Base-by-base conservation (phyloP, 2,797 vertebrate species). In the Synanceia verrucosa region DNA sequence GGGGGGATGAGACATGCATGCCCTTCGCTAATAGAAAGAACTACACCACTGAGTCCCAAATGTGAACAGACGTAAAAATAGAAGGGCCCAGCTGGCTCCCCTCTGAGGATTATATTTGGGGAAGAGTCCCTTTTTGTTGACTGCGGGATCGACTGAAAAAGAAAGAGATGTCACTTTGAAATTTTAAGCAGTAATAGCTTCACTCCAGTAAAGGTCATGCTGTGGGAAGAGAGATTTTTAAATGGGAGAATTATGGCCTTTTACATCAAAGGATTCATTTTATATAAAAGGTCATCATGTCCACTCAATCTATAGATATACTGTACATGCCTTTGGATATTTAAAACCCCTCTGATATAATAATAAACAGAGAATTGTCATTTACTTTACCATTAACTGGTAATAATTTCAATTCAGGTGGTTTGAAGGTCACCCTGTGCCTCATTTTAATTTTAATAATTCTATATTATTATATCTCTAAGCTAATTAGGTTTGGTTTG, bases 51-150 rank as follows among this genome's bases (percentile, higher is more conserved):
- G 33, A 75, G 14, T 62, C 51, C 64, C 46, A 79, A 69, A 78
- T 63, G 66, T 46, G 53, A 64, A 59, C 34, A 86, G 53, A 86
- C 56, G 66, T 60, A 71, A 67, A 73, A 46, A 4, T 10, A 26
- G 34, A 60, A 56, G 33, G 26, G 36, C 41, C 41, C 52, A 63
- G 50, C 37, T 65, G 50, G 52, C 7, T 39, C 62, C 23, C 53
- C 24, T 64, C 33, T 18, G 61, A 61, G 46, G 62, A 65, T 61
- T 72, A 43, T 55, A 58, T 73, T 59, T 73, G 64, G 39, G 29
- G 26, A 69, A 62, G 43, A 73, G 51, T 63, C 14, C 6, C 23
- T 57, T 71, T n/a, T 65, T 64, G 24, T 58, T 78, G 47, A 29
- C 56, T 36, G 34, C 6, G 0, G 56, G 41, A 70, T 66, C 26